Conservation (phyloP, 2,888 invertebrate species). For the Alloscopus bannaensis region DNA sequence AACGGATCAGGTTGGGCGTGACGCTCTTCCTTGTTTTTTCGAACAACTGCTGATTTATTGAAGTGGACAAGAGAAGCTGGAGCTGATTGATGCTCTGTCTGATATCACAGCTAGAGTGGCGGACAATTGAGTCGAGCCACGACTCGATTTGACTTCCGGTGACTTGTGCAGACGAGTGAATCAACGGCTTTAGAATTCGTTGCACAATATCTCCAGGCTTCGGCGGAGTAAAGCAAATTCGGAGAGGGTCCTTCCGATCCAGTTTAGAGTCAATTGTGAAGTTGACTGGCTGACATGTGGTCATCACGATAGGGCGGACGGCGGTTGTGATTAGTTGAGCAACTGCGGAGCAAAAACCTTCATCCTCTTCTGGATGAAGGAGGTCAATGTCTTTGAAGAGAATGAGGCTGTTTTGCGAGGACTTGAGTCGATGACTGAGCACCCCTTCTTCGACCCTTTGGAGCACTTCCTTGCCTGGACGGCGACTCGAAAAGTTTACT, state of each 20-base stretch:
- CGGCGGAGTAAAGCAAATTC: conserved; percentile 62
- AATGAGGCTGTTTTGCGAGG: conserved; percentile 66
- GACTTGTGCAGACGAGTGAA: conserved; percentile 19
- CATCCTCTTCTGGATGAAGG: conserved; percentile 69
- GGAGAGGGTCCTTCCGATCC: conserved; percentile 68
- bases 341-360: conserved; percentile 70
- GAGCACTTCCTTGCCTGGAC: conserved; percentile 70
- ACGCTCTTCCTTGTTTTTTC: not conserved
- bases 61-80: conserved; percentile 62
- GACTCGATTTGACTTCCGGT: conserved; percentile 20
- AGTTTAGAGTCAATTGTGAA: conserved; percentile 66
- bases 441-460: conserved; percentile 71
- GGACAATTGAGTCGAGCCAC: conserved; percentile 66
- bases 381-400: conserved; percentile 71
- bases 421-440: conserved; percentile 67
- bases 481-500: conserved; percentile 71
- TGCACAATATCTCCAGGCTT: conserved; percentile 56
- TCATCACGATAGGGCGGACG: conserved; percentile 73
- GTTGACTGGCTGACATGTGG: conserved; percentile 42
- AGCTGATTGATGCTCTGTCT: conserved; percentile 69
- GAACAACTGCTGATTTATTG: too few species aligned
- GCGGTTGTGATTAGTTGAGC: conserved; percentile 70
- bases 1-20: not conserved
- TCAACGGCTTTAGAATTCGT: conserved; percentile 67
- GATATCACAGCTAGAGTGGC: conserved; percentile 67